Evolutionary conservation across 2,113 vertebrate species (phyloP), one percentile per base, ranked within the genome.

Genomic region (Apus apus): DNA sequence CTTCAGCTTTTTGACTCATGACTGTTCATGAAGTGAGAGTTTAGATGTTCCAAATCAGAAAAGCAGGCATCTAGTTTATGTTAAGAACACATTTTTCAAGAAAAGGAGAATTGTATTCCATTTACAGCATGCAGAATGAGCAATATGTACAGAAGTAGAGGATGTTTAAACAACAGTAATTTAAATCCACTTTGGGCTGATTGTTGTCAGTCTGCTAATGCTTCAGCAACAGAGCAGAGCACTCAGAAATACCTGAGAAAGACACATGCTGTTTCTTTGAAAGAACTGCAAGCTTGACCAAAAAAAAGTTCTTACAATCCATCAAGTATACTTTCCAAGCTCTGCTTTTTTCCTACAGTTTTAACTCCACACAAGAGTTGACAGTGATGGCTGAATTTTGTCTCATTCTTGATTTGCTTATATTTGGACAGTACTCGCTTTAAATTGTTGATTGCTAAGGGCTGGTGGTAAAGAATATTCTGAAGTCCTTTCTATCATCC

Each of bases 21-120:
- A 83, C 62, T 87, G 71, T 85, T 79, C 43, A 85, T 56, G 51
- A 79, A 83, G 79, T 57, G 51, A 73, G 40, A 79, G 60, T 53
- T 91, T 67, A 32, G 61, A 85, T 91, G 80, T 88, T 94, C 91
- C 60, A 96, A 93, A 96, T 82, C 79, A 95, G 66, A 96, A 90
- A 90, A 87, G 54, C 65, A 94, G n/a, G 50, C 92, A 96, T 92
- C 36, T 68, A 87, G 61, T 86, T 93, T 92, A 84, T 86, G 83
- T 51, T 75, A 85, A 61, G 65, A 94, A 70, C 56, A 91, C 36
- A 62, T 65, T 96, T 94, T 86, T 96, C 80, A 95, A 96, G 86
- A 84, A 96, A 96, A 86, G 43, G 19, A 51, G 58, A 85, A 67
- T 85, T 89, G 38, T 85, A 67, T 92, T 92, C 48, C 21, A 38